A percentile compares a stretch with the other conserved stretches of the same genome.
Conservation (phyloP, 2,113 vertebrate genomes). For the Spermophilus dauricus region DNA sequence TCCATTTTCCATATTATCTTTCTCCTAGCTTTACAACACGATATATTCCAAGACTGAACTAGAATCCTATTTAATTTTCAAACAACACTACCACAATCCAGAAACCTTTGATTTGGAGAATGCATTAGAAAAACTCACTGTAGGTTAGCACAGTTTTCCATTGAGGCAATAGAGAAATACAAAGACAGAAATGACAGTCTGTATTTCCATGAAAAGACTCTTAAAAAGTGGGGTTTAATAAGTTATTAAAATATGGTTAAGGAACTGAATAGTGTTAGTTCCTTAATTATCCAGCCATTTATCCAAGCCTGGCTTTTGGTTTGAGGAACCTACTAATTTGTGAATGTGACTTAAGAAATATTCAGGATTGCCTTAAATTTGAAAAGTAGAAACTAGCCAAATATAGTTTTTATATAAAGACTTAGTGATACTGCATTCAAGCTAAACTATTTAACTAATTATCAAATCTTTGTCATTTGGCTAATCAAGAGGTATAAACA, state of each 20-base stretch:
- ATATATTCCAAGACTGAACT: constrained; percentile 39
- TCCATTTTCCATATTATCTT: constrained; percentile 55
- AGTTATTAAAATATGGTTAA: neutral
- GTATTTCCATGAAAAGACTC: neutral
- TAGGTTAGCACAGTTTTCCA: neutral
- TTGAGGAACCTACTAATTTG: neutral
- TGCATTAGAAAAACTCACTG: neutral
- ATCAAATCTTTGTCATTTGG: neutral
- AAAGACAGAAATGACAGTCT: neutral
- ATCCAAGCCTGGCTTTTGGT: neutral
- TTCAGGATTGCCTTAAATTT: neutral
- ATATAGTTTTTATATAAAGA: neutral
- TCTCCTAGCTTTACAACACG: constrained; percentile 6
- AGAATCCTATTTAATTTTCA: constrained; percentile 53
- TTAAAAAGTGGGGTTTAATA: neutral
- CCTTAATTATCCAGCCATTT: neutral
- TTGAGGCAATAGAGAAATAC: neutral
- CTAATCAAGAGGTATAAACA: neutral
- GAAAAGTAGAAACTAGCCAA: neutral
- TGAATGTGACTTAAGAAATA: neutral
- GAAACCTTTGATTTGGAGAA: neutral
- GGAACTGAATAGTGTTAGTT: neutral
- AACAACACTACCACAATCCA: neutral
- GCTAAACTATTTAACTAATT: neutral
- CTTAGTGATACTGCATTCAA: neutral